phyloP scores from a whole-genome alignment of 1,140 invertebrate genomes.

The Mizuhopecten yessoensis region DNA sequence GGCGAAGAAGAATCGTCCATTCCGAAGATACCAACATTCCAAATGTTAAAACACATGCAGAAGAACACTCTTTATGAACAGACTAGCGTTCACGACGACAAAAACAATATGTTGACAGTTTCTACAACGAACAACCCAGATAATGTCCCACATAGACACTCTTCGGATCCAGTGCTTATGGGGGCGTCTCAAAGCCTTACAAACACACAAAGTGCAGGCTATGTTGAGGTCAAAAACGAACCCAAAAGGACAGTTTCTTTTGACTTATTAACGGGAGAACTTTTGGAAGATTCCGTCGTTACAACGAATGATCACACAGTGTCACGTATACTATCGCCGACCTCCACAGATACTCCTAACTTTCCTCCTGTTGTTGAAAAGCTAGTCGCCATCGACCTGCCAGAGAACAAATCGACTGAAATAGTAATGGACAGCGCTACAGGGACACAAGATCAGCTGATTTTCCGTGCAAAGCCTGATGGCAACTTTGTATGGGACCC shows the following conservation, averaged over 20 bases:
- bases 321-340: background rate
- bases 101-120: background rate
- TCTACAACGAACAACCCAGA: background rate
- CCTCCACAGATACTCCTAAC: background rate
- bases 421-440: background rate
- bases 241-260: background rate
- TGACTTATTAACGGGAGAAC: slow-evolving; percentile 12
- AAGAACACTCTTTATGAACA: slow-evolving; percentile 13
- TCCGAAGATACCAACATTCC: background rate
- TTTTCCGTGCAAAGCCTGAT: slow-evolving; percentile 8
- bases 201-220: background rate
- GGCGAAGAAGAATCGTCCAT: background rate
- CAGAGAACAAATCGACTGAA: background rate
- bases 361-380: background rate
- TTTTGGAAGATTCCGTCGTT: background rate
- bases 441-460: slow-evolving; percentile 17
- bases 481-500: background rate
- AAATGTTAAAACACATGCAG: slow-evolving; percentile 26
- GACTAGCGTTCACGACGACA: background rate
- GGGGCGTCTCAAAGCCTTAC: background rate
- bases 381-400: background rate
- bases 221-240: background rate
- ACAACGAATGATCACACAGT: background rate
- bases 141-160: background rate
- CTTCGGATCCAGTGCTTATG: background rate